Evolutionary conservation across 2,888 invertebrate species (phyloP).

Genomic region (Chrysolina haemoptera): DNA sequence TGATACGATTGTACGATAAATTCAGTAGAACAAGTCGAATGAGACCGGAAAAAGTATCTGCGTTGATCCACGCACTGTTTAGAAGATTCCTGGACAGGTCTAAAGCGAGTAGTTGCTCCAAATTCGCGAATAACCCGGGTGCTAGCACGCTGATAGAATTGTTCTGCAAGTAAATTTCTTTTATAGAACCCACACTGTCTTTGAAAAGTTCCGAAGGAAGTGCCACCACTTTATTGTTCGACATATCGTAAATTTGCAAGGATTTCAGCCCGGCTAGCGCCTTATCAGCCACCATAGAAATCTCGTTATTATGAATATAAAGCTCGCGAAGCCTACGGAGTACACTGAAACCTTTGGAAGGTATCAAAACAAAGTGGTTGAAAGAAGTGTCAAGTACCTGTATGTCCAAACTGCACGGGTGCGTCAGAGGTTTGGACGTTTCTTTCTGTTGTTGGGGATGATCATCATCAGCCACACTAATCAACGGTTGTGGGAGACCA

Average conservation of each 20-base stretch:
- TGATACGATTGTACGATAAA: conserved; percentile 87
- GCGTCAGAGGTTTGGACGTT: conserved; percentile 61
- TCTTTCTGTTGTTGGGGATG: conserved; percentile 68
- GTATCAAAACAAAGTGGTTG: conserved; percentile 88
- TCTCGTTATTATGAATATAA: conserved; percentile 89
- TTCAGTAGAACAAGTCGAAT: conserved; percentile 91
- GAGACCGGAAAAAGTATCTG: conserved; percentile 88
- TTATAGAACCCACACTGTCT: conserved; percentile 84
- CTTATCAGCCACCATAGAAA: conserved; percentile 89
- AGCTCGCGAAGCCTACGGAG: conserved; percentile 84
- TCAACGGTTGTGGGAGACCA: conserved; percentile 75
- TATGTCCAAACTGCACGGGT: conserved; percentile 83
- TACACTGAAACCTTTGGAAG: conserved; percentile 86
- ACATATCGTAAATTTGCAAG: conserved; percentile 88
- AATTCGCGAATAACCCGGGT: conserved; percentile 87
- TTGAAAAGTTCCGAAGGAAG: conserved; percentile 89
- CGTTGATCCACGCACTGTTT: conserved; percentile 89
- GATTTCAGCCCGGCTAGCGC: conserved; percentile 86
- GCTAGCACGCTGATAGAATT: conserved; percentile 91
- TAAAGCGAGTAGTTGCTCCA: conserved; percentile 85
- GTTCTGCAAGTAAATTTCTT: conserved; percentile 92
- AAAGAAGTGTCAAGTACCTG: conserved; percentile 87
- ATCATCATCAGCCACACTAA: conserved; percentile 75
- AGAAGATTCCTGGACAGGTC: conserved; percentile 91
- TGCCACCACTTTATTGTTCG: conserved; percentile 91